A percentile compares a stretch with the other conserved stretches of the same genome.
These are phyloP conservation scores for Ormyrus rosae DNA, from an alignment of 2,888 invertebrate genomes.

Conservation along the genomic window DNA sequence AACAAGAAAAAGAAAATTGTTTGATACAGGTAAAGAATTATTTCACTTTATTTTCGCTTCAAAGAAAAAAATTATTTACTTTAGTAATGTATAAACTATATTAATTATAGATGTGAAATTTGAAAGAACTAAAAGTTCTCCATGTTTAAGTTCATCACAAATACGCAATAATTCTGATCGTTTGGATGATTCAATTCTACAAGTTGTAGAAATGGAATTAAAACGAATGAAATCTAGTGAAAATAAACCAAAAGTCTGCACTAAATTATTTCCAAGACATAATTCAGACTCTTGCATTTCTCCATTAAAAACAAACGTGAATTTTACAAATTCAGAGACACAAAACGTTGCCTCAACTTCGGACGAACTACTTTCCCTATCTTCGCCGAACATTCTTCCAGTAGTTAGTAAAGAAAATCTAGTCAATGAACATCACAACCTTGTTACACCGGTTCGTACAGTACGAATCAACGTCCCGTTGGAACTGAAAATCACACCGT, in stretches of 20 bases:
- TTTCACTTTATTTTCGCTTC: not conserved
- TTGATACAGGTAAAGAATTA: slow-evolving; percentile 59
- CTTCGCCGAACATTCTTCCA: slow-evolving; percentile 50
- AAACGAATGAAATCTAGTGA: slow-evolving; percentile 76
- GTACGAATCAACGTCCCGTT: slow-evolving; percentile 56
- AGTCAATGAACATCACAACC: slow-evolving; percentile 53
- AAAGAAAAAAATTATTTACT: slow-evolving; percentile 10
- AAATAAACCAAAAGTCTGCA: slow-evolving; percentile 63
- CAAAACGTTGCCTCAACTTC: slow-evolving; percentile 34
- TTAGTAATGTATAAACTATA: not conserved
- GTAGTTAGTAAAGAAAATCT: slow-evolving; percentile 63
- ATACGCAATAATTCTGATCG: slow-evolving; percentile 77
- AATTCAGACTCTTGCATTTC: slow-evolving; percentile 64
- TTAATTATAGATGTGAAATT: slow-evolving; percentile 60
- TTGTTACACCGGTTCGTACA: slow-evolving; percentile 43
- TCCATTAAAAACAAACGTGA: slow-evolving; percentile 12
- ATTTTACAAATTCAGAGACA: slow-evolving; percentile 3
- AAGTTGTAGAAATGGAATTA: slow-evolving; percentile 80
- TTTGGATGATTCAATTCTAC: slow-evolving; percentile 79
- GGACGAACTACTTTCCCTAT: not conserved
- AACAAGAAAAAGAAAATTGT: slow-evolving; percentile 64
- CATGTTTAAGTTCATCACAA: slow-evolving; percentile 75
- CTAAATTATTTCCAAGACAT: slow-evolving; percentile 63
- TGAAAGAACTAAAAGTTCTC: slow-evolving; percentile 70
- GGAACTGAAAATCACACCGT: slow-evolving; percentile 58